Base-by-base conservation (phyloP, 2,797 vertebrate genomes). In the Thunnus albacares region DNA sequence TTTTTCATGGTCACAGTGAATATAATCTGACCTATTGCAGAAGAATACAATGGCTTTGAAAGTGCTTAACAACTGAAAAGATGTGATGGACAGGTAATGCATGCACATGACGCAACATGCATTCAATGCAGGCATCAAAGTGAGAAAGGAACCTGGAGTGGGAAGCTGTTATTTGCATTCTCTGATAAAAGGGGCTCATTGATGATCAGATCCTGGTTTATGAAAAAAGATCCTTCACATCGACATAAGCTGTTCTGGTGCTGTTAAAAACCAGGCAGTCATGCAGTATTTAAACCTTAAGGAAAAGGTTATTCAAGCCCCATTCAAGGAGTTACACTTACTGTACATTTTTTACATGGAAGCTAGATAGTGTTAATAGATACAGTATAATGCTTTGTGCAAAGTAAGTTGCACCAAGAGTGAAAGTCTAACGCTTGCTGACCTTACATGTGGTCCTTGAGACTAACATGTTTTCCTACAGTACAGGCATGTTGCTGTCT, bases 1-100 rank as follows among this genome's bases (percentile, higher is more conserved):
- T 86, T 92, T 92, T 79, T 89, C 35, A 91, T 81, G 88, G 90
- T 93, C 93, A 94, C 93, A 93, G 93, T 94, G 93, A 88, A 69
- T 91, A 90, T 90, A 89, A 89, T 92, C 76, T 79, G 87, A 91
- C 88, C 92, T 94, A 93, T 93, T 94, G 92, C 93, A 18, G 88
- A 79, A 81, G 90, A 91, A 94, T 93, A 87, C 41, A 55, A 86
- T 93, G 93, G 91, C 92, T 94, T 92, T 24, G 6, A 89, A 93
- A 83, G 90, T 93, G 92, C 82, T 81, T 71, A 53, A 79, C 45
- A 89, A 91, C 74, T 62, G 30, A 89, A 90, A 88, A 83, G 52
- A 81, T 26, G 14, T 35, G 62, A 77, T 79, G 63, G 63, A 83
- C 24, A 56, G 62, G 47, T 59, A 33, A 81, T 71, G 71, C 92